phyloP scores from a whole-genome alignment of 1,140 invertebrate species.

The Eupeodes corollae region DNA sequence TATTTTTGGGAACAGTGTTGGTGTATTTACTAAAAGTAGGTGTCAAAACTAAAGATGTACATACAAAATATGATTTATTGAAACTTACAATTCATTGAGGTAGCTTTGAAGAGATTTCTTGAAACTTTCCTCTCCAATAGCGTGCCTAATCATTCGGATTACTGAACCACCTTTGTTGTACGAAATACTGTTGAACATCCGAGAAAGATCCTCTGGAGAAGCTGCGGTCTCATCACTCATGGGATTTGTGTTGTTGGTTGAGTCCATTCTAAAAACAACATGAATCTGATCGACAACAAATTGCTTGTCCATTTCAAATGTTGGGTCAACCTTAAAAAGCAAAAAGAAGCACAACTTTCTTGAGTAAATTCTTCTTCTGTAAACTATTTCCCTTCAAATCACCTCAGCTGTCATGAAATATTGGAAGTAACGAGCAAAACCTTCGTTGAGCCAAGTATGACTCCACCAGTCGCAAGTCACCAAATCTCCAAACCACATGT shows the following conservation, averaged over 20 bases:
- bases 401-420: slow-evolving; percentile 29
- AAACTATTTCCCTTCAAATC: background rate
- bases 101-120: slow-evolving; percentile 44
- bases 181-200: slow-evolving; percentile 42
- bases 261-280: slow-evolving; percentile 46
- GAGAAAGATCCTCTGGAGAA: slow-evolving; percentile 34
- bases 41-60: background rate
- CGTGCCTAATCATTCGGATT: slow-evolving; percentile 60
- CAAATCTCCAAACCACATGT: slow-evolving; percentile 51
- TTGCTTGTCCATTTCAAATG: slow-evolving; percentile 36
- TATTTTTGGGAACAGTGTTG: slow-evolving; percentile 45
- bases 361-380: background rate
- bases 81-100: slow-evolving; percentile 37
- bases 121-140: slow-evolving; percentile 49
- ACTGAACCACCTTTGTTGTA: slow-evolving; percentile 51
- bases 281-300: slow-evolving; percentile 51
- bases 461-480: slow-evolving; percentile 53
- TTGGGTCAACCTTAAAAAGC: slow-evolving; percentile 31
- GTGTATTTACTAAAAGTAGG: slow-evolving; percentile 29
- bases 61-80: background rate
- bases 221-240: slow-evolving; percentile 38
- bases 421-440: slow-evolving; percentile 51
- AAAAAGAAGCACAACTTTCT: background rate
- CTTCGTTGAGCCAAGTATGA: slow-evolving; percentile 51
- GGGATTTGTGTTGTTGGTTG: slow-evolving; percentile 45